A percentile compares a stretch with the other conserved stretches of the same genome.
Evolutionary conservation across 2,797 vertebrate genomes (phyloP).

Genomic region (Fringilla coelebs): DNA sequence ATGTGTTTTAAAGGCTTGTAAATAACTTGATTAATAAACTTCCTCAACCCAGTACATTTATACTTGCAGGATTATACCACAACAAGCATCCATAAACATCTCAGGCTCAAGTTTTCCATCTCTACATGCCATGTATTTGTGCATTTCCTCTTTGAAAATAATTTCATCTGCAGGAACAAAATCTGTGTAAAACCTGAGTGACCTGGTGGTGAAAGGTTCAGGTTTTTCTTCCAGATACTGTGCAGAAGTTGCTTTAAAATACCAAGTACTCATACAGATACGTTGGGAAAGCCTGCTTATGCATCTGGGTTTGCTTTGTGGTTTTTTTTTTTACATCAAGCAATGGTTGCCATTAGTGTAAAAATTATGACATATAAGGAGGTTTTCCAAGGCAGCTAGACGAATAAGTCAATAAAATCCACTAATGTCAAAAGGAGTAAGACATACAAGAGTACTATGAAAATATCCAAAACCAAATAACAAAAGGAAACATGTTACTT

Average conservation of each 20-base stretch:
- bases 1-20: background rate
- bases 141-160: background rate
- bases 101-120: background rate
- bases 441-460: background rate
- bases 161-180: background rate
- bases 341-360: background rate
- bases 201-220: background rate
- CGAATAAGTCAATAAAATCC: background rate
- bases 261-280: background rate
- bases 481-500: background rate
- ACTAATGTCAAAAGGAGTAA: background rate
- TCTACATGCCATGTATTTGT: rapidly evolving
- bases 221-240: background rate
- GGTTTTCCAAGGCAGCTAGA: background rate
- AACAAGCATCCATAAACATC: background rate
- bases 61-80: background rate
- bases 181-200: background rate
- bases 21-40: background rate
- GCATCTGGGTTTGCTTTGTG: too few species aligned
- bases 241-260: background rate
- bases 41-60: background rate
- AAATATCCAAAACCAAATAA: background rate
- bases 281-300: background rate
- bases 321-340: background rate
- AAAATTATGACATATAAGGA: background rate